These are phyloP conservation scores for Egretta garzetta DNA, from an alignment of 2,113 vertebrate species.

Conservation along the genomic window DNA sequence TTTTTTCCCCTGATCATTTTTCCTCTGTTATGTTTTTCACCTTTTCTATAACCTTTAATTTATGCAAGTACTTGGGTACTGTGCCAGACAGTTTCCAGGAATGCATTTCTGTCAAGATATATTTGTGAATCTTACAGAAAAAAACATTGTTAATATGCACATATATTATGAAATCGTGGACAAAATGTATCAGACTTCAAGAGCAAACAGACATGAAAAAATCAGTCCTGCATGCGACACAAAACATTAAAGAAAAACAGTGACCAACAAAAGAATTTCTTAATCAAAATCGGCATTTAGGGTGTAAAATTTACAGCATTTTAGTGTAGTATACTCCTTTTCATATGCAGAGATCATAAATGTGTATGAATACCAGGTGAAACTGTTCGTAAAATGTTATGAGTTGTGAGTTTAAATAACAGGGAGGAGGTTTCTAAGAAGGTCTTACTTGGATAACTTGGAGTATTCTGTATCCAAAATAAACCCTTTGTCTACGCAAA, in stretches of 20 bases:
- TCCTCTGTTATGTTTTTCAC: background rate
- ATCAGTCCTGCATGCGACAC: background rate
- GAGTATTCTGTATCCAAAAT: background rate
- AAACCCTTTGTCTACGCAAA: background rate
- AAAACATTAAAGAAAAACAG: background rate
- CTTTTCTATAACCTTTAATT: background rate
- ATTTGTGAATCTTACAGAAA: background rate
- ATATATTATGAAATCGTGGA: background rate
- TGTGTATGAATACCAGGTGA: background rate
- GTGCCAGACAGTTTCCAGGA: background rate
- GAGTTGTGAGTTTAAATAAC: background rate
- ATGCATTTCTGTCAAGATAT: background rate
- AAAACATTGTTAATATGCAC: background rate
- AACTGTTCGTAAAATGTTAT: background rate
- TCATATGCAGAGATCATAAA: background rate
- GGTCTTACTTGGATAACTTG: background rate
- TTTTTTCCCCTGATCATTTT: background rate
- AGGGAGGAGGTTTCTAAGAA: background rate
- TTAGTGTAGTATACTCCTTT: background rate
- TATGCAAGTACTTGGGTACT: background rate
- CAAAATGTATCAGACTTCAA: background rate
- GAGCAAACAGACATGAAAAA: background rate
- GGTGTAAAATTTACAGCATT: background rate
- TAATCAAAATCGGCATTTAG: background rate
- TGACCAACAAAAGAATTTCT: background rate